A percentile compares a stretch with the other conserved stretches of the same genome.
phyloP scores from a whole-genome alignment of 1,140 invertebrate species.

The Harpegnathos saltator region DNA sequence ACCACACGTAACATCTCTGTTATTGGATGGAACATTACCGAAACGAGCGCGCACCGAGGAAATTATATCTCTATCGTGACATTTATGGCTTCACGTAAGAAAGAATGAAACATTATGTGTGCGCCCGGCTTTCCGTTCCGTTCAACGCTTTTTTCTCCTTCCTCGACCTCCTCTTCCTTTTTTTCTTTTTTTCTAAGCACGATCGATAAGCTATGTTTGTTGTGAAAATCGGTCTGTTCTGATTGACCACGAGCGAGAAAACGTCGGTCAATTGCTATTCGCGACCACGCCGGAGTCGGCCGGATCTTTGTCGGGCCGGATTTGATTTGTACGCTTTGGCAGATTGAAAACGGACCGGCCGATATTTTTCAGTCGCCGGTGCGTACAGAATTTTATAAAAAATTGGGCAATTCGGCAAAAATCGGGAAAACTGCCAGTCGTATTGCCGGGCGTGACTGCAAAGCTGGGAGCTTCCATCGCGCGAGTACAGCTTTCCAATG shows the following conservation, averaged over 20 bases:
- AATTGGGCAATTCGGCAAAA: conserved; percentile 36
- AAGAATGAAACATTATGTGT: background rate
- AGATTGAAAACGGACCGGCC: background rate
- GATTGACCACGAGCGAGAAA: background rate
- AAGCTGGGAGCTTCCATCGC: conserved; percentile 34
- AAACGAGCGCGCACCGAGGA: background rate
- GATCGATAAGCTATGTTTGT: background rate
- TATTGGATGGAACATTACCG: conserved; percentile 26
- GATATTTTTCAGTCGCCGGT: background rate
- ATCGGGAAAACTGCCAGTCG: conserved; percentile 35
- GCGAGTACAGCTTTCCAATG: conserved; percentile 45
- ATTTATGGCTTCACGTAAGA: background rate
- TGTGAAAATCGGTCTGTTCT: too few relatives aligned
- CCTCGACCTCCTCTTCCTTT: too few relatives aligned
- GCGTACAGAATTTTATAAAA: conserved; percentile 16
- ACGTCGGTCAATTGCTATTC: too few relatives aligned
- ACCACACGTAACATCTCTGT: conserved; percentile 25
- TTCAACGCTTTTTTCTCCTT: too few relatives aligned
- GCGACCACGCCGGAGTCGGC: too few relatives aligned
- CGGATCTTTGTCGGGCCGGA: background rate
- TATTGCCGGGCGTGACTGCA: conserved; percentile 10
- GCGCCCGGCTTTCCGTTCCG: too few relatives aligned
- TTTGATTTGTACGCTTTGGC: background rate
- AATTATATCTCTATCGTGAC: conserved; percentile 15
- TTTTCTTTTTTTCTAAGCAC: too few relatives aligned